Evolutionary conservation across 2,113 vertebrate genomes (phyloP).

Genomic region (Tonatia bakeri): DNA sequence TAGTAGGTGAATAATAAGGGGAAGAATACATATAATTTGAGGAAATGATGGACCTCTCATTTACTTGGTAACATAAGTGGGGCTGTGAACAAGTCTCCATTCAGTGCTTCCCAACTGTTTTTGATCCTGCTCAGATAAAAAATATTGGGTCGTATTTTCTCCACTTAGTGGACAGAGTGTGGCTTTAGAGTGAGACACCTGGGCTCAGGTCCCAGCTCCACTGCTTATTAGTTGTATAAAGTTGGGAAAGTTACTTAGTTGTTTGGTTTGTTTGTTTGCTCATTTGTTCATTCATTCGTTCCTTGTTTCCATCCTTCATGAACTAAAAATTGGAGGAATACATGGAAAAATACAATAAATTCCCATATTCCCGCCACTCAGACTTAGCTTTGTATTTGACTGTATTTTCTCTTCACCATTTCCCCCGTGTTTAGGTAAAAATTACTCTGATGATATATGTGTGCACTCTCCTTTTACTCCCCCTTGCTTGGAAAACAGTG

Average conservation of each 20-base stretch:
- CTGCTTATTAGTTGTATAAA: background rate
- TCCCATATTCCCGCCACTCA: background rate
- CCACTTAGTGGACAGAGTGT: background rate
- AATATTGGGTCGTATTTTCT: background rate
- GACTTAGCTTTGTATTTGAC: background rate
- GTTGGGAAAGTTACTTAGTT: background rate
- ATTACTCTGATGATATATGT: background rate
- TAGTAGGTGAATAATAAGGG: background rate
- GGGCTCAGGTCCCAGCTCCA: background rate
- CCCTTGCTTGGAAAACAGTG: background rate
- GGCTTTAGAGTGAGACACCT: background rate
- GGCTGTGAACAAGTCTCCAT: background rate
- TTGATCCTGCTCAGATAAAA: background rate
- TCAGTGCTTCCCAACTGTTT: background rate
- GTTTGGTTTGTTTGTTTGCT: background rate
- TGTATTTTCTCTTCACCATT: background rate
- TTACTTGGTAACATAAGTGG: background rate
- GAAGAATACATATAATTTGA: background rate
- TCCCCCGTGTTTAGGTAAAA: background rate
- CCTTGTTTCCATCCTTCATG: background rate
- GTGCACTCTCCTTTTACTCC: background rate
- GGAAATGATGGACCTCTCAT: background rate
- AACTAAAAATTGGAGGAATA: background rate
- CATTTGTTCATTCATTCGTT: background rate
- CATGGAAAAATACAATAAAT: background rate